A percentile compares a stretch with the other conserved stretches of the same genome.
Conservation (phyloP, 1,140 invertebrate genomes). For the Drosophila subobscura region DNA sequence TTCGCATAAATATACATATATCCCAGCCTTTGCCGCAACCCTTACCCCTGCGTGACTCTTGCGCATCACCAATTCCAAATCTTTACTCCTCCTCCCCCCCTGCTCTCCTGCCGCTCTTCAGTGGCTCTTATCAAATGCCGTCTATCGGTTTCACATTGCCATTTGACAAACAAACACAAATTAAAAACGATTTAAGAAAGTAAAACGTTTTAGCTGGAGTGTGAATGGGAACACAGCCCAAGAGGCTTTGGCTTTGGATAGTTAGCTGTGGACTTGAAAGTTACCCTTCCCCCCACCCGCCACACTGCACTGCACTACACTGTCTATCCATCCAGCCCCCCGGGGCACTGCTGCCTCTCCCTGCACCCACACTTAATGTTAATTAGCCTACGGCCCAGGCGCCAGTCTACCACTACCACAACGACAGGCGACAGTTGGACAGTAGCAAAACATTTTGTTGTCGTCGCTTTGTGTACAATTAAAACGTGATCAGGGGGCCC, state of each 20-base stretch:
- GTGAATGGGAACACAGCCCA: conserved; percentile 69
- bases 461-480: conserved; percentile 74
- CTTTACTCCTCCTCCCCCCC: neutral
- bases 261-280: conserved; percentile 10
- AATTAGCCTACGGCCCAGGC: conserved; percentile 72
- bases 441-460: conserved; percentile 61
- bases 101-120: conserved; percentile 2
- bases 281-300: neutral
- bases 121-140: conserved; percentile 68
- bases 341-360: too few species aligned
- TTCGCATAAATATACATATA: too few species aligned
- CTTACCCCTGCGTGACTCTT: too few species aligned
- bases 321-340: too few species aligned
- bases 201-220: conserved; percentile 70
- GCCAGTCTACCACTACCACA: conserved; percentile 61
- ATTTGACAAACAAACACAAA: conserved; percentile 72
- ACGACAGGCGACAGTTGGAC: conserved; percentile 9
- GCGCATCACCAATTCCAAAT: neutral
- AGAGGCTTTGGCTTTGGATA: too few species aligned
- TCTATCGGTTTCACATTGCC: conserved; percentile 80
- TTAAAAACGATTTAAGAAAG: conserved; percentile 82
- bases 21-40: too few species aligned
- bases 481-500: conserved; percentile 74
- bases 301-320: too few species aligned
- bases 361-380: conserved; percentile 47